These are phyloP conservation scores for Thymelicus acteon DNA, from an alignment of 2,888 invertebrate species.

Conservation along the genomic window DNA sequence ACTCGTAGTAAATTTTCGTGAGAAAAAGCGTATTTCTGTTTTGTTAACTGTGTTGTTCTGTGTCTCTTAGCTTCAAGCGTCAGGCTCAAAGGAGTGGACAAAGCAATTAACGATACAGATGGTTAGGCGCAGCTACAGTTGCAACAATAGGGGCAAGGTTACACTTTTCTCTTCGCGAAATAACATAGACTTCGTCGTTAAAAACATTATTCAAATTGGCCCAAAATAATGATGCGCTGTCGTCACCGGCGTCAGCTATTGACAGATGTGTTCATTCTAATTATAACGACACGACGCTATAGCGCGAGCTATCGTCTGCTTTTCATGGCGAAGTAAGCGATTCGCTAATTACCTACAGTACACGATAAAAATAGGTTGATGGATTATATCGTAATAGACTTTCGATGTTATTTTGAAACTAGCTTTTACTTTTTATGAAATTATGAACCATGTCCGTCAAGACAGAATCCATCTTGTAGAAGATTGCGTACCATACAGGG, in stretches of 20 bases:
- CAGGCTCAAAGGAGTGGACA: no score
- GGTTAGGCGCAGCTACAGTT: no score
- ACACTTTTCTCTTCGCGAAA: not conserved
- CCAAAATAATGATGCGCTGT: conserved; percentile 32
- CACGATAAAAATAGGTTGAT: not conserved
- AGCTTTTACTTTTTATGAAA: not conserved
- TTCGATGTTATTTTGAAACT: not conserved
- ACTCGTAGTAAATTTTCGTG: no score
- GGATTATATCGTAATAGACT: not conserved
- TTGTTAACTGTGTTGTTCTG: no score
- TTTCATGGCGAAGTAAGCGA: not conserved
- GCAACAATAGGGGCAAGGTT: not conserved
- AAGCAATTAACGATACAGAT: no score
- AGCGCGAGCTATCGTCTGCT: conserved; percentile 28
- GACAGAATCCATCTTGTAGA: no score
- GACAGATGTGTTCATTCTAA: conserved; percentile 42
- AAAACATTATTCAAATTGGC: not conserved
- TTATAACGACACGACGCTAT: conserved; percentile 27
- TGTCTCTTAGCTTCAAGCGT: no score
- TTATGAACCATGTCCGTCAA: no score
- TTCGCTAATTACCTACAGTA: not conserved
- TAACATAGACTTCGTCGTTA: not conserved
- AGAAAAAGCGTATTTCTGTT: no score
- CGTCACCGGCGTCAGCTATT: conserved; percentile 35
- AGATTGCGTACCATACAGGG: no score